Evolutionary conservation across 2,113 vertebrate species (phyloP).

Genomic region (Argyrosomus japonicus): DNA sequence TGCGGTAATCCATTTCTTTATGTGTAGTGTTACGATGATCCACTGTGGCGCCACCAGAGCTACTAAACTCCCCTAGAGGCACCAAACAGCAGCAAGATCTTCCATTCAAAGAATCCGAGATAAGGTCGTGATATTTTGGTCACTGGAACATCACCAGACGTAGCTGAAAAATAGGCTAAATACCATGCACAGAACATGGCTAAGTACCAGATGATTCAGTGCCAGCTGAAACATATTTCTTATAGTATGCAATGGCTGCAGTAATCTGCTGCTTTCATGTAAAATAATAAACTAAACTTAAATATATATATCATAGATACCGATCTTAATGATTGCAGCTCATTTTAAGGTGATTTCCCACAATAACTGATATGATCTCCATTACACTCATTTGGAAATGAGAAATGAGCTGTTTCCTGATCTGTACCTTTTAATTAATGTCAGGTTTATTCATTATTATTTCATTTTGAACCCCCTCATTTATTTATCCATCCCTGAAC

Average conservation of each 20-base stretch:
- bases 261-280: neutral
- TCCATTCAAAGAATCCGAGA: conserved; percentile 18
- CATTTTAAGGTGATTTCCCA: neutral
- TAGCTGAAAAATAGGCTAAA: conserved; percentile 24
- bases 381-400: neutral
- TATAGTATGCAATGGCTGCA: neutral
- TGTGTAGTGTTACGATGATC: conserved; percentile 39
- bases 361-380: neutral
- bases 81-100: neutral
- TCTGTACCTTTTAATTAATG: neutral
- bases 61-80: neutral
- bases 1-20: conserved; percentile 63
- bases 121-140: neutral
- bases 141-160: conserved; percentile 21
- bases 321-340: neutral
- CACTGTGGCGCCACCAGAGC: conserved; percentile 8
- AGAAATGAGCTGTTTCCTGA: neutral
- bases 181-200: neutral
- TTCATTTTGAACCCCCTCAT: neutral
- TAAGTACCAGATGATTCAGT: neutral
- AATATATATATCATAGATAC: neutral
- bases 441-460: neutral
- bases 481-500: neutral
- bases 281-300: neutral
- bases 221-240: conserved; percentile 6